phyloP scores from a whole-genome alignment of 2,797 vertebrate genomes.

The Sebastes iracundus region DNA sequence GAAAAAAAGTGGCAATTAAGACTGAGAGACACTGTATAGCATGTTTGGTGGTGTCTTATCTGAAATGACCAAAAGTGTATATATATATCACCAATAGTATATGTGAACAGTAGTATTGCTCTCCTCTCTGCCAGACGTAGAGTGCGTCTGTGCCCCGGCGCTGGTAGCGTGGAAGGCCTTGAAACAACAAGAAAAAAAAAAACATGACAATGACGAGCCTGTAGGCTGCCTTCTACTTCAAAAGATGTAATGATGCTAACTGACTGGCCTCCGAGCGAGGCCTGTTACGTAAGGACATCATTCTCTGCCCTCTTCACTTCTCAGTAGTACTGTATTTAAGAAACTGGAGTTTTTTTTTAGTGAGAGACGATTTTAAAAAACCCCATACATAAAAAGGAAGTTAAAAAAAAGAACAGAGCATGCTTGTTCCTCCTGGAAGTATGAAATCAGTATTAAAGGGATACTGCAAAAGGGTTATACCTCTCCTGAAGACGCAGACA shows the following conservation, averaged over 20 bases:
- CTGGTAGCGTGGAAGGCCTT: constrained; percentile 39
- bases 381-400: background rate
- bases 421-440: constrained; percentile 43
- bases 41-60: constrained; percentile 73
- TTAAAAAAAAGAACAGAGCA: constrained; percentile 39
- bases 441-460: constrained; percentile 22
- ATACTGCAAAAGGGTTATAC: constrained; percentile 40
- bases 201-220: constrained; percentile 28
- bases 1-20: constrained; percentile 57
- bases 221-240: constrained; percentile 54
- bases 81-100: constrained; percentile 62
- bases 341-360: constrained; percentile 40
- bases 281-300: constrained; percentile 47
- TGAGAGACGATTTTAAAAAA: constrained; percentile 12
- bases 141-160: constrained; percentile 49
- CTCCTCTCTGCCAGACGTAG: constrained; percentile 55
- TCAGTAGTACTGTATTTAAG: constrained; percentile 59
- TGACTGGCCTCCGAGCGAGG: constrained; percentile 38
- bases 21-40: constrained; percentile 71
- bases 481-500: constrained; percentile 64
- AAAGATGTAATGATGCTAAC: constrained; percentile 55
- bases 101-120: constrained; percentile 68
- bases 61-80: constrained; percentile 71
- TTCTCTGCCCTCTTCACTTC: constrained; percentile 48
- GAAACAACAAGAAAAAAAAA: constrained; percentile 12